Base-by-base conservation (phyloP, 2,888 invertebrate species). In the Diaperis boleti region DNA sequence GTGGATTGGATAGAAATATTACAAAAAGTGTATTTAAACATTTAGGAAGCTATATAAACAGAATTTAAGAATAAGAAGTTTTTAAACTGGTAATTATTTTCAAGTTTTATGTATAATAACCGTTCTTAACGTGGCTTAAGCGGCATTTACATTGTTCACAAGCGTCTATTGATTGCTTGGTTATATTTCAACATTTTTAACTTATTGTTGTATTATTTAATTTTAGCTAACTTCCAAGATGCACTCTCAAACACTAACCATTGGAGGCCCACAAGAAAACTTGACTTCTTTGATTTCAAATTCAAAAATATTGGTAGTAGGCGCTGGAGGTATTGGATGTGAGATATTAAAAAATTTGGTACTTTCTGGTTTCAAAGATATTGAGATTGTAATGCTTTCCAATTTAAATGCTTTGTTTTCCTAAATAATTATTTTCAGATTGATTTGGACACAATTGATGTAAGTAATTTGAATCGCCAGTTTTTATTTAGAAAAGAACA, bases 311-410 rank as follows among this genome's bases (percentile, higher is more conserved):
- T 84, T 96, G 65, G 90, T 96, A 10, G 94, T 96, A 17, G 99
- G 99, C 55, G 98, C 99, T 74, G 99, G 99, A 68, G 99, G 99
- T 61, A 99, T 99, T 76, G 99, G 99, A 67, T 99, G 98, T 84
- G 99, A 99, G 84, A 88, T 99, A 70, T 84, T 99, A 31, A 99
- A 99, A 82, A 97, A 98, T 84, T 88, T 99, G 68, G 97, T 97
- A 22, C 84, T 98, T 44, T 92, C 94, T 67, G 98, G 98, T 66
- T 99, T 98, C 79, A 87, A 87, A 33, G 86, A 95, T 71, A 95
- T 99, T 73, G 94, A 96, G 85, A 92, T 99, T 76, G 98, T 98
- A 86, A 85, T 92, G 5, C 10, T 5, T 37, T 37, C 50, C 11
- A 55, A n/a, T n/a, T n/a, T n/a, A n/a, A 2, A 26, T 26, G 3